Conservation (phyloP, 2,888 invertebrate genomes). For the Drosophila demipolita region DNA sequence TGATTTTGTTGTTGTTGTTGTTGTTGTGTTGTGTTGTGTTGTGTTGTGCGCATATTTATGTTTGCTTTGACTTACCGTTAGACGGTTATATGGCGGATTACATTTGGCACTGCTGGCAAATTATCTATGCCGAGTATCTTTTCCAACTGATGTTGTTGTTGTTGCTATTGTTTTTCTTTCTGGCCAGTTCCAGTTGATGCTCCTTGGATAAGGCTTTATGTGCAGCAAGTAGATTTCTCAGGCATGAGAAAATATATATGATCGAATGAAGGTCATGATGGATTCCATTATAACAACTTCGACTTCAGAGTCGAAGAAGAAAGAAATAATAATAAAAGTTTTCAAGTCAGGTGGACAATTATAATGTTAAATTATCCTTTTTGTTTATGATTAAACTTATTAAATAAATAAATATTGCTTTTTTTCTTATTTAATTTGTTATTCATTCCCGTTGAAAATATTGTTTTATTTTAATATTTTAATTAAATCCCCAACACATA, state of each 20-base stretch:
- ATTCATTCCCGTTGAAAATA: background rate
- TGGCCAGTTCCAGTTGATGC: slow-evolving; percentile 36
- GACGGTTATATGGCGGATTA: slow-evolving; percentile 79
- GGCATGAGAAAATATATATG: slow-evolving; percentile 13
- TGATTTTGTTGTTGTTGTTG: slow-evolving; percentile 37
- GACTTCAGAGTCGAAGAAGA: too few species aligned
- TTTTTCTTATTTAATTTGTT: background rate
- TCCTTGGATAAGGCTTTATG: slow-evolving; percentile 25
- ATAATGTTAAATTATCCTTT: background rate
- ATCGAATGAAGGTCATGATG: background rate
- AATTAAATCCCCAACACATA: background rate
- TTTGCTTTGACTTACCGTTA: slow-evolving; percentile 81
- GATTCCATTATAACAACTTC: background rate
- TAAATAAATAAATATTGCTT: too few species aligned
- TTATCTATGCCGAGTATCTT: slow-evolving; percentile 73
- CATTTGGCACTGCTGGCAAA: slow-evolving; percentile 81
- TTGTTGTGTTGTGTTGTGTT: slow-evolving; percentile 36
- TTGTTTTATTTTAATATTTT: background rate
- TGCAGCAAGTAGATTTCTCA: slow-evolving; percentile 34
- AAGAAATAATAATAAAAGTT: background rate
- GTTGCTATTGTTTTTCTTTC: slow-evolving; percentile 7
- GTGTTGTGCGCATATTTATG: slow-evolving; percentile 77
- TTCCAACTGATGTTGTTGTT: slow-evolving; percentile 32
- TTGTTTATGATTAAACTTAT: background rate
- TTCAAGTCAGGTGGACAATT: background rate